Evolutionary conservation across 2,888 invertebrate genomes (phyloP).

Genomic region (Toxonevra muliebris): DNA sequence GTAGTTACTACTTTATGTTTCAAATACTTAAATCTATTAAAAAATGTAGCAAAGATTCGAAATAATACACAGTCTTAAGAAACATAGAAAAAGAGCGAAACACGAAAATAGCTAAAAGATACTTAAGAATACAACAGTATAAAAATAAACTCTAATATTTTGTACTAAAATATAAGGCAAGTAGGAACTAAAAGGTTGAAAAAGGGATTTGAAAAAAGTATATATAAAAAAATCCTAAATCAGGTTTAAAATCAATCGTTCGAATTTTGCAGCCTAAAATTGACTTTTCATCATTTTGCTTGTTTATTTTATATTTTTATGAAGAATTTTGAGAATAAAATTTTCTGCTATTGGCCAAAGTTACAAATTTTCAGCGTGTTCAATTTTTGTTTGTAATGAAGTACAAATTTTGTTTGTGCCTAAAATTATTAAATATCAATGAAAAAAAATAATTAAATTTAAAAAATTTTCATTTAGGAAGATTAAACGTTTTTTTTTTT

Average conservation of each 20-base stretch:
- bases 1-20: not conserved
- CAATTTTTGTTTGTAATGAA: constrained; percentile 37
- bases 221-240: constrained; percentile 13
- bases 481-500: constrained; percentile 6
- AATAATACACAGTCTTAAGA: not conserved
- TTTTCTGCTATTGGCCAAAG: constrained; percentile 32
- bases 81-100: constrained; percentile 10
- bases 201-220: constrained; percentile 21
- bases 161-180: constrained; percentile 27
- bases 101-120: constrained; percentile 17
- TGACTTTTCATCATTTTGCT: constrained; percentile 22
- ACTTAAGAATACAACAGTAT: constrained; percentile 21
- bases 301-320: constrained; percentile 7
- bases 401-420: constrained; percentile 30
- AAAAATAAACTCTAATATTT: not conserved
- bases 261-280: constrained; percentile 44
- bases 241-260: constrained; percentile 44
- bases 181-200: constrained; percentile 31
- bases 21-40: not conserved
- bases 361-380: constrained; percentile 37
- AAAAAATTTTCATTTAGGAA: not conserved
- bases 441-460: constrained; percentile 27
- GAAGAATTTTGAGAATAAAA: constrained; percentile 6
- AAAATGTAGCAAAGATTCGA: not conserved
- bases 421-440: constrained; percentile 34